These are phyloP conservation scores for Hipparchia sbordonii DNA, from an alignment of 2,888 invertebrate genomes.

Conservation along the genomic window DNA sequence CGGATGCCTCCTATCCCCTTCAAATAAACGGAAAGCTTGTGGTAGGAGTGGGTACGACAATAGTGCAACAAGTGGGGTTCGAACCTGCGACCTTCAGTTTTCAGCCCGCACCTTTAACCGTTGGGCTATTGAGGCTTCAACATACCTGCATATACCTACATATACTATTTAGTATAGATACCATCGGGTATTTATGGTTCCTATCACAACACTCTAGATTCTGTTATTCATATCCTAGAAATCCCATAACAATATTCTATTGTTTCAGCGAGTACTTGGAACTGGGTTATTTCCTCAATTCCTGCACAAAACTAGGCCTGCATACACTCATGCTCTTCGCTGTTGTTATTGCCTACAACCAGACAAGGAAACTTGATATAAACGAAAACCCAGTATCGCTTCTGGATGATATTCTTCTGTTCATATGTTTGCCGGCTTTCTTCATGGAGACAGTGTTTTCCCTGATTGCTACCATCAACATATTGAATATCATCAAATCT, in stretches of 20 bases:
- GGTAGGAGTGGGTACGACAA: too few species aligned
- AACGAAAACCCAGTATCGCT: constrained; percentile 85
- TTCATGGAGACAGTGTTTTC: constrained; percentile 87
- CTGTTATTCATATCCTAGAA: background rate
- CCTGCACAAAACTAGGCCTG: constrained; percentile 79
- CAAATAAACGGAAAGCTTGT: too few species aligned
- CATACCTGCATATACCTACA: too few species aligned
- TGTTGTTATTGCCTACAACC: constrained; percentile 83
- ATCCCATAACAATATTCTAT: background rate
- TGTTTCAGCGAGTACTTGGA: constrained; percentile 73
- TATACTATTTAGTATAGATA: too few species aligned
- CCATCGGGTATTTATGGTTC: background rate
- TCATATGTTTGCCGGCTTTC: constrained; percentile 88
- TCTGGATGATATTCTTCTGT: constrained; percentile 87
- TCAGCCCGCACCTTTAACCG: too few species aligned
- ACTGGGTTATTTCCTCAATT: constrained; percentile 76
- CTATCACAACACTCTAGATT: background rate
- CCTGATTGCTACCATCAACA: constrained; percentile 84
- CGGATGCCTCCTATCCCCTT: too few species aligned
- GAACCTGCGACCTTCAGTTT: too few species aligned
- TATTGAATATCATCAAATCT: constrained; percentile 75
- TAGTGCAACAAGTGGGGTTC: too few species aligned
- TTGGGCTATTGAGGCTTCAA: too few species aligned
- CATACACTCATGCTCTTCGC: constrained; percentile 83
- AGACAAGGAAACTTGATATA: constrained; percentile 85